Conservation (phyloP, 2,113 vertebrate genomes). For the Oostethus manadensis region DNA sequence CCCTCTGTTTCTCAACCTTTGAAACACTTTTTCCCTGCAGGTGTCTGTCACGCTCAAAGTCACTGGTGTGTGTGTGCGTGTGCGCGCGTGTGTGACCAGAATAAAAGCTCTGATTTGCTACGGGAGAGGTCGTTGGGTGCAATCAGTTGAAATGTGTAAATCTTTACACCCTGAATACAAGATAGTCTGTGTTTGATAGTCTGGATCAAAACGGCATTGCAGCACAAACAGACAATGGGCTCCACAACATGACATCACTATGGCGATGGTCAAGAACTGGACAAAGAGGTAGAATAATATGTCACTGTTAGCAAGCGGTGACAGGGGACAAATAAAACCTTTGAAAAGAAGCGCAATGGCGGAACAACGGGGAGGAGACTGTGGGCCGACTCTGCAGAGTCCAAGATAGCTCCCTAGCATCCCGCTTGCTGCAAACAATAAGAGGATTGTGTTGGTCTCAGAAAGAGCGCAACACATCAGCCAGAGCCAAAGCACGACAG, state of each 20-base stretch:
- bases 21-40: too few species aligned
- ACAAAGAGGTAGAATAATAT: slow-evolving; percentile 35
- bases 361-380: neutral
- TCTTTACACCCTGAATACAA: too few species aligned
- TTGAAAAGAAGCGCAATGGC: slow-evolving; percentile 21
- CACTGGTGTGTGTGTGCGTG: too few species aligned
- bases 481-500: slow-evolving; percentile 5
- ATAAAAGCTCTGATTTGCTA: too few species aligned
- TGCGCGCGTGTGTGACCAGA: too few species aligned
- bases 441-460: slow-evolving; percentile 34
- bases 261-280: neutral
- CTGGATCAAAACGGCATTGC: neutral
- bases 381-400: slow-evolving; percentile 28
- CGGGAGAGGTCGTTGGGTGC: too few species aligned
- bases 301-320: slow-evolving; percentile 34
- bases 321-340: slow-evolving; percentile 29
- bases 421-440: slow-evolving; percentile 29
- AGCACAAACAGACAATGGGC: slow-evolving; percentile 24
- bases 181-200: too few species aligned
- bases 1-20: too few species aligned
- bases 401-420: slow-evolving; percentile 27
- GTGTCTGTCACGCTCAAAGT: too few species aligned
- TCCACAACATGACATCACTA: slow-evolving; percentile 1
- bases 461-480: slow-evolving; percentile 19
- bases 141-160: too few species aligned